Conservation (phyloP, 2,797 vertebrate genomes). For the Typhlichthys subterraneus region DNA sequence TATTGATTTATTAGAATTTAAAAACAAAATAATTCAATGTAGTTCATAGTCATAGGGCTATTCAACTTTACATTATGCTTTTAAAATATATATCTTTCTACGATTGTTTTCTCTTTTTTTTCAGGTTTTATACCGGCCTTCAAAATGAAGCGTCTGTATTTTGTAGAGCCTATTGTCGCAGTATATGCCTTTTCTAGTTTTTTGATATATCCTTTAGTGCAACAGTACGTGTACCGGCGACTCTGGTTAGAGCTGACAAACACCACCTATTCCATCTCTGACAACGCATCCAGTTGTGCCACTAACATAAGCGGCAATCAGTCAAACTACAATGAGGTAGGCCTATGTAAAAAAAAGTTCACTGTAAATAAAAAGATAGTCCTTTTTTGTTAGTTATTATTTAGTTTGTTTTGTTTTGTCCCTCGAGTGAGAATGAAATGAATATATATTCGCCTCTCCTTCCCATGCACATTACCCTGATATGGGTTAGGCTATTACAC, state of each 20-base stretch:
- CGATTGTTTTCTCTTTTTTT: slow-evolving; percentile 1
- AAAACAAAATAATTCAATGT: neutral
- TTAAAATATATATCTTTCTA: neutral
- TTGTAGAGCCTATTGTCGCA: slow-evolving; percentile 89
- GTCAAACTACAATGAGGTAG: slow-evolving; percentile 58
- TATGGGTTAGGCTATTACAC: neutral
- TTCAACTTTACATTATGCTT: neutral
- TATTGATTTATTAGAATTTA: neutral
- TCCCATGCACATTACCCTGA: too few species aligned
- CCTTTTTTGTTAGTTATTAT: too few species aligned
- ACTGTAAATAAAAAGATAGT: too few species aligned
- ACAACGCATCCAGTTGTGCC: slow-evolving; percentile 76
- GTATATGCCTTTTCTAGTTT: slow-evolving; percentile 83
- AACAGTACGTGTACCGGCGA: slow-evolving; percentile 90
- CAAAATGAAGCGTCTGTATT: slow-evolving; percentile 82
- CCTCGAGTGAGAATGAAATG: too few species aligned
- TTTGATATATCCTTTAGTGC: slow-evolving; percentile 77
- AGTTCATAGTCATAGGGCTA: neutral
- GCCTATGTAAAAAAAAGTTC: slow-evolving; percentile 13
- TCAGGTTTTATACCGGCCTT: slow-evolving; percentile 5
- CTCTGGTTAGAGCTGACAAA: slow-evolving; percentile 87
- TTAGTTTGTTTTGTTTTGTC: too few species aligned
- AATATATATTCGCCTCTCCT: neutral
- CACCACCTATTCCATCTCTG: slow-evolving; percentile 70
- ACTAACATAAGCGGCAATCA: slow-evolving; percentile 58